These are phyloP conservation scores for Equus quagga DNA, from an alignment of 2,113 vertebrate genomes.

Conservation along the genomic window DNA sequence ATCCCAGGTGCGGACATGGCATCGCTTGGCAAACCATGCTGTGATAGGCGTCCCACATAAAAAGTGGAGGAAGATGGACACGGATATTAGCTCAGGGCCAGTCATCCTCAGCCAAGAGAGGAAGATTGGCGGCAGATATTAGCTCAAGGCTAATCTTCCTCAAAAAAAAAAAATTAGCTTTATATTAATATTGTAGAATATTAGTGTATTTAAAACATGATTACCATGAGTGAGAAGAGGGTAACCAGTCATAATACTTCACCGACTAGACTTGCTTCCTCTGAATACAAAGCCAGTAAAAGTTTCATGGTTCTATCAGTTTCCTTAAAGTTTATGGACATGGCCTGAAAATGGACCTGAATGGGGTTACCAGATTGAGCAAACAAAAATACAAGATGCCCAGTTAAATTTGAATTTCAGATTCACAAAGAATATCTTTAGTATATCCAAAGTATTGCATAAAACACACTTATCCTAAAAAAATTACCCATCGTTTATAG, in stretches of 20 bases:
- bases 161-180: background rate
- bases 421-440: background rate
- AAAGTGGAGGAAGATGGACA: too few relatives aligned
- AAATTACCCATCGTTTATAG: background rate
- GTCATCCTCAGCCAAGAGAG: too few relatives aligned
- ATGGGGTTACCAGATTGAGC: background rate
- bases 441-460: background rate
- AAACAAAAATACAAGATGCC: background rate
- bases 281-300: background rate
- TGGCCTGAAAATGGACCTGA: background rate
- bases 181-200: background rate
- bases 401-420: background rate
- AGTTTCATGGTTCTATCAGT: background rate
- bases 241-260: background rate
- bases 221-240: background rate
- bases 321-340: background rate
- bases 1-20: too few relatives aligned
- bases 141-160: too few relatives aligned
- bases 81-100: too few relatives aligned
- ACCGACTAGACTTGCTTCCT: background rate
- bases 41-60: too few relatives aligned
- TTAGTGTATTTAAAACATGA: background rate
- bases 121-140: too few relatives aligned
- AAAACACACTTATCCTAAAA: background rate
- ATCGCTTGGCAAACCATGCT: too few relatives aligned